Evolutionary conservation across 2,888 invertebrate species (phyloP), one percentile per base, ranked within the genome.

Genomic region (Diarsia dahlii): DNA sequence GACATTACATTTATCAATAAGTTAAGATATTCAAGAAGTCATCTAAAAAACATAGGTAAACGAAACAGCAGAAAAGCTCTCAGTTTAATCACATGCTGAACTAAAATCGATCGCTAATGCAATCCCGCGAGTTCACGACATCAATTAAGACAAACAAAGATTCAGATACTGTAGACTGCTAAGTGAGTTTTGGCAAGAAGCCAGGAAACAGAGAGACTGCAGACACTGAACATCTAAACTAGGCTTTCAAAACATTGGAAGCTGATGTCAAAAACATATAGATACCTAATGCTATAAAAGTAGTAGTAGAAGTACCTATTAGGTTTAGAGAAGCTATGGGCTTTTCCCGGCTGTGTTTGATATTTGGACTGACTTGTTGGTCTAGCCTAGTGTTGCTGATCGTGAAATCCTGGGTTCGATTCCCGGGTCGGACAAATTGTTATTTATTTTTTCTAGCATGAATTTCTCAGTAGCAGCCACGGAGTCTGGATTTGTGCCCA

Each of bases 61-160:
- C 20, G 10, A 34, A 45, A 48, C 8, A 2, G 0, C 3, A 2
- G 5, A 28, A 48, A 34, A 54, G 10, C 45, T 13, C 13, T 45
- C 12, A 18, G 48, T 67, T 46, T 8, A 23, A 72, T 54, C 20
- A 6, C 23, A n/a, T 5, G 12, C 39, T 13, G 45, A 64, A 76
- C 48, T 62, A 28, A 28, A 28, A 77, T 52, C 45, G 45, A 63
- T 81, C 39, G 23, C 13, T 39, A 74, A 54, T 78, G 48, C 65
- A 62, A 60, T 28, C 34, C 34, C 9, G 13, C 3, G 77, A 66
- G 83, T 50, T 77, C 78, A 77, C 60, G 78, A 82, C 54, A 66
- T 78, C 62, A 82, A 76, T 78, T 76, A 78, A 3, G 34, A 45
- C 9, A 54, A 39, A 54, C 48, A 34, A 54, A 81, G 64, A 56